Evolutionary conservation across 92 coral and sea anemone species (phyloP), one percentile per base, ranked within the genome.

Genomic region (Bergia sp.): DNA sequence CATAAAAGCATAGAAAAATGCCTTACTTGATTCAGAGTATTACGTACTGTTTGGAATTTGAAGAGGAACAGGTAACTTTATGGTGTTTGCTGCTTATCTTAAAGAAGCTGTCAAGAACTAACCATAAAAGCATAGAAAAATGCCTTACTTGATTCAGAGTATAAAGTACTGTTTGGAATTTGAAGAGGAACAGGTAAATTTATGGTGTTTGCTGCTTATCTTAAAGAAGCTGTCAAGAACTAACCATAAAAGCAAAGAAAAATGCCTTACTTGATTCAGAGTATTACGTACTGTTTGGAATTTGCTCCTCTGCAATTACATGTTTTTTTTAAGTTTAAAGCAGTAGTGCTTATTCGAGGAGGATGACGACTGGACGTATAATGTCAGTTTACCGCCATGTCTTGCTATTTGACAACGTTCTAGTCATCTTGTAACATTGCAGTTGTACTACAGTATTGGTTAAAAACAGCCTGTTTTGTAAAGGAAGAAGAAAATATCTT

Each of bases 101-200:
- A 37, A 5, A 44, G 11, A 13, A 73, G 37, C 45, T 44, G 77
- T 9, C 69, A 21, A 7, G 37, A 29, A 82, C 64, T 3, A 80
- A 8, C 8, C 53, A 47, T 47, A 8, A 47, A 47, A 47, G 4
- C 53, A 8, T 47, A 4, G 53, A 47, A 8, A 47, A 47, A 47
- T 8, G 8, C 53, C 53, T 47, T 47, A 47, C 53, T 47, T 47
- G 53, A 47, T 47, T 4, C 53, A 8, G 53, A 8, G 5, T 47
- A 47, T 4, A 47, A 4, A 47, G 29, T 29, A 29, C 29, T 29
- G 29, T 29, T 82, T 97, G 91, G 98, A 97, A 85, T 97, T 97
- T 92, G 99, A 97, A 91, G 99, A 97, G 47, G 99, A 97, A 91
- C 99, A 97, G 95, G 99, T 97, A 82, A 42, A 29, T 41, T 2